Percentiles rank a stretch among this genome's conserved stretches.
Conservation (phyloP, 2,113 vertebrate genomes). For the Pterocles burchelli region DNA sequence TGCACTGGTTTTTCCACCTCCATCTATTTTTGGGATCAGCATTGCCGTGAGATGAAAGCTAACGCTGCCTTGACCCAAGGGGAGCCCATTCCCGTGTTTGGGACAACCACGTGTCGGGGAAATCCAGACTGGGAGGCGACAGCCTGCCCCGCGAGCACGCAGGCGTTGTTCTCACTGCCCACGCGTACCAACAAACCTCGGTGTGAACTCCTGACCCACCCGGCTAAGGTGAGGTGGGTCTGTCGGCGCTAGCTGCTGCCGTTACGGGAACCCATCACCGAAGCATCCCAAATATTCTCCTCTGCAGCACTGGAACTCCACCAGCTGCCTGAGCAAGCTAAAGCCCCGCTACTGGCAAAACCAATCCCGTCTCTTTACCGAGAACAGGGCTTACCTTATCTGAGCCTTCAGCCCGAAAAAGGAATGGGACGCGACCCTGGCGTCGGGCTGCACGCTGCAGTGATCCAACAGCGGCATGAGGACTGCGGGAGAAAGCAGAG, state of each 20-base stretch:
- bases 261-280: slow-evolving; percentile 9
- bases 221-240: background rate
- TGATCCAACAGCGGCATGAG: slow-evolving; percentile 89
- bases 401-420: slow-evolving; percentile 90
- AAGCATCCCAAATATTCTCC: background rate
- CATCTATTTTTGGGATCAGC: background rate
- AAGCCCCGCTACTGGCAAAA: background rate
- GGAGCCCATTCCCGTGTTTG: background rate
- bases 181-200: background rate
- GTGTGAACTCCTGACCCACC: slow-evolving; percentile 25
- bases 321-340: background rate
- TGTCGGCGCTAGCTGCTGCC: background rate
- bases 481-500: slow-evolving; percentile 72
- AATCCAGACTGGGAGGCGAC: background rate
- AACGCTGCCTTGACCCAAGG: background rate
- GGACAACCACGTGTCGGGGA: background rate
- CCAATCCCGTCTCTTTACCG: background rate
- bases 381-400: slow-evolving; percentile 79
- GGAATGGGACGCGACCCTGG: slow-evolving; percentile 78
- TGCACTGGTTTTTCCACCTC: background rate
- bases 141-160: background rate
- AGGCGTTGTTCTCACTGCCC: rapidly evolving
- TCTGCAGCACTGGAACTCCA: background rate
- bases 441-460: slow-evolving; percentile 88
- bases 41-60: background rate